phyloP scores from a whole-genome alignment of 2,797 vertebrate genomes.

The Streptopelia turtur region DNA sequence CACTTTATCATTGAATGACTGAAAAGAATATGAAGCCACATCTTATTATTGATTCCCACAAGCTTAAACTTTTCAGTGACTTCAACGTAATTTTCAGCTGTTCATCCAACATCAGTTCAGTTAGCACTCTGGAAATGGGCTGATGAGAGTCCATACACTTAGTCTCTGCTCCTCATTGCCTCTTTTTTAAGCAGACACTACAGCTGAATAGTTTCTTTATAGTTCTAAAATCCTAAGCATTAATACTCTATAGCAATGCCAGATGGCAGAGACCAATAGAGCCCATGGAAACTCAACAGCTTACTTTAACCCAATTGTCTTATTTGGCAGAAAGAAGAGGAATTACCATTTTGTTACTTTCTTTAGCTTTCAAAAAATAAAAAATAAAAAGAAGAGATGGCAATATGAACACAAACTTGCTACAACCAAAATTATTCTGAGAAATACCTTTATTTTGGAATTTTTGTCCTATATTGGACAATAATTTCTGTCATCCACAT shows the following conservation, averaged over 20 bases:
- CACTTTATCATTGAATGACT: neutral
- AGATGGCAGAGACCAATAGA: constrained; percentile 38
- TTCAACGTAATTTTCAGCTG: neutral
- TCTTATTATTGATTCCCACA: neutral
- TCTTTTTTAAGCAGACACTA: neutral
- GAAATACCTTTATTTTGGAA: neutral
- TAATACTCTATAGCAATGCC: neutral
- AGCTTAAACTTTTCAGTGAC: neutral
- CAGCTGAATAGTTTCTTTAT: neutral
- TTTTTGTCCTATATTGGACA: neutral
- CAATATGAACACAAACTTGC: neutral
- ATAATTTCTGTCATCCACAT: neutral
- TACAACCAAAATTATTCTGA: neutral
- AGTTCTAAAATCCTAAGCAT: neutral
- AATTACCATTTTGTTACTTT: neutral
- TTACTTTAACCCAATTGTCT: neutral
- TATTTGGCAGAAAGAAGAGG: neutral
- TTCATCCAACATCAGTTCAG: neutral
- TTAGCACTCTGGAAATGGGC: neutral
- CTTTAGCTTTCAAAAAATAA: neutral
- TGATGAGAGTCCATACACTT: neutral
- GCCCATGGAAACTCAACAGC: neutral
- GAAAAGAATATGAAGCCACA: neutral
- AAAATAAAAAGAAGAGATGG: neutral
- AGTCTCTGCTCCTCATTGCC: neutral